Percentiles rank a stretch among this genome's conserved stretches.
phyloP scores from a whole-genome alignment of 2,888 invertebrate species.

The Aspidiotus rigidus region DNA sequence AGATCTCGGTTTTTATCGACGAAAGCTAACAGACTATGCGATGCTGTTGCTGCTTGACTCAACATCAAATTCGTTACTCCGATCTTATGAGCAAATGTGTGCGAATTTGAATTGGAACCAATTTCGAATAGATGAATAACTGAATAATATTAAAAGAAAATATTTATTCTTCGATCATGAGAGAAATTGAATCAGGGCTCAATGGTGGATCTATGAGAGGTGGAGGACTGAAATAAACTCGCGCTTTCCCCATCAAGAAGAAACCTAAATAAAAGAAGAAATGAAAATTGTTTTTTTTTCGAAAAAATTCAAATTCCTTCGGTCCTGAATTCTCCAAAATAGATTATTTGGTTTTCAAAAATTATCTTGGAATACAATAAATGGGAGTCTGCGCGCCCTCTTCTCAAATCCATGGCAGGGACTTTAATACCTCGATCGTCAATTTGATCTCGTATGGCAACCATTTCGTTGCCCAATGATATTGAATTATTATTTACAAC shows the following conservation, averaged over 20 bases:
- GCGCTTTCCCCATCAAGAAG: too few species aligned
- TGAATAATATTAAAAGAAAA: constrained; percentile 42
- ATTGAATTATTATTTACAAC: constrained; percentile 64
- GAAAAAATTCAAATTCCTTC: too few species aligned
- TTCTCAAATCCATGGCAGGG: too few species aligned
- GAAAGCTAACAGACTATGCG: constrained; percentile 74
- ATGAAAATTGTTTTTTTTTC: too few species aligned
- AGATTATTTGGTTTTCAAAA: not conserved
- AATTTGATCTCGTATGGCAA: constrained; percentile 74
- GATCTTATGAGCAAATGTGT: constrained; percentile 64
- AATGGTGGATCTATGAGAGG: too few species aligned
- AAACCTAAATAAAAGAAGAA: too few species aligned
- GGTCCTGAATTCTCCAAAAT: too few species aligned
- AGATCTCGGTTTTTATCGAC: constrained; percentile 84
- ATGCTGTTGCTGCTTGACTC: constrained; percentile 70
- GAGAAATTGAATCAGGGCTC: too few species aligned
- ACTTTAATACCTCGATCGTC: constrained; percentile 62
- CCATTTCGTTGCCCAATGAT: constrained; percentile 74
- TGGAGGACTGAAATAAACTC: too few species aligned
- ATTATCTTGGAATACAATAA: not conserved
- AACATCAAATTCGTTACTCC: constrained; percentile 73
- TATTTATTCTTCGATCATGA: too few species aligned
- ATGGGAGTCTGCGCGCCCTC: too few species aligned
- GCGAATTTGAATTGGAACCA: constrained; percentile 63
- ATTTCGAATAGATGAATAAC: constrained; percentile 80